phyloP scores from a whole-genome alignment of 2,113 vertebrate species.

The Scartelaos histophorus region DNA sequence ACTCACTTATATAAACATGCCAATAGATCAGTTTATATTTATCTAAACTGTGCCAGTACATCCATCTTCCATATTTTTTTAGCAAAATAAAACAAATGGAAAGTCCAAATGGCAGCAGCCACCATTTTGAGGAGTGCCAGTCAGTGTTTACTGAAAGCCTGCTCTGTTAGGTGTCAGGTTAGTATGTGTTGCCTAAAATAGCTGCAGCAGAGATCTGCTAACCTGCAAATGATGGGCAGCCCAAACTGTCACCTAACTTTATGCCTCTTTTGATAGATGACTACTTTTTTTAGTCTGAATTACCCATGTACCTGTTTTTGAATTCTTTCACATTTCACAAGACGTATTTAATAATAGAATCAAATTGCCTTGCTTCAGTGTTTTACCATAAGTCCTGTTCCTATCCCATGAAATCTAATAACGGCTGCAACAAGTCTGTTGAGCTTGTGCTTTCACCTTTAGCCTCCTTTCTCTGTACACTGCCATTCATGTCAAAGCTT shows the following conservation, averaged over 20 bases:
- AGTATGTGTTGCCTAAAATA: constrained; percentile 54
- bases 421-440: constrained; percentile 49
- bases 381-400: constrained; percentile 8
- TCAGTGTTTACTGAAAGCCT: constrained; percentile 48
- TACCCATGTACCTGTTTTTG: neutral
- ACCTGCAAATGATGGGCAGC: constrained; percentile 31
- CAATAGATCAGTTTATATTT: neutral
- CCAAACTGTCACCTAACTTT: constrained; percentile 11
- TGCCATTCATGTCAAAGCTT: neutral
- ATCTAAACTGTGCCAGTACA: neutral
- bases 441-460: constrained; percentile 7
- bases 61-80: neutral
- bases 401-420: constrained; percentile 33
- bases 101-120: constrained; percentile 5
- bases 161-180: constrained; percentile 61
- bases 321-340: neutral
- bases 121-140: constrained; percentile 30
- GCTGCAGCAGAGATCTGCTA: constrained; percentile 36
- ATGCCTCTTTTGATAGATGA: too few species aligned
- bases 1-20: neutral
- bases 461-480: constrained; percentile 3
- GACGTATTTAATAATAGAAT: neutral
- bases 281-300: neutral
- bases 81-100: neutral
- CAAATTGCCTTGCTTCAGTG: constrained; percentile 3